Evolutionary conservation across 1,140 invertebrate genomes (phyloP).

Genomic region (Lamellibrachia luymesi): DNA sequence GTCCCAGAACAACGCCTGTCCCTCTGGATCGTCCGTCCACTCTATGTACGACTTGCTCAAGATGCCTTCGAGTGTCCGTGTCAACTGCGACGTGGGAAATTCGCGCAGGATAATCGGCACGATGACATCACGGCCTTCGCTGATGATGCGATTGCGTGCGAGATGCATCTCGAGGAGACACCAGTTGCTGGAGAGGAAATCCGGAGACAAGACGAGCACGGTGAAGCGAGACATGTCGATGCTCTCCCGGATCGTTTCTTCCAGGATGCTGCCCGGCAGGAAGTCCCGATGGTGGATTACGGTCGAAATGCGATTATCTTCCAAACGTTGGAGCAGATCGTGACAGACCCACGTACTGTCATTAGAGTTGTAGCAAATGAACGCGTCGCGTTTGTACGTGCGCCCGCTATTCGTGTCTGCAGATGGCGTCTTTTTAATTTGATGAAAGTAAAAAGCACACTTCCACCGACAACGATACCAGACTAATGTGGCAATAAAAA

Average conservation of each 20-base stretch:
- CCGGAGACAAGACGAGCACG: not conserved
- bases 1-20: not conserved
- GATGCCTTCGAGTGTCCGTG: not conserved
- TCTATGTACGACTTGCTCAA: not conserved
- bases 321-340: conserved; percentile 14
- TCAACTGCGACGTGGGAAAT: not conserved
- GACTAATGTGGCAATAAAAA: not conserved
- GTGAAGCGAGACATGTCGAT: conserved; percentile 28
- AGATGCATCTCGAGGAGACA: conserved; percentile 18
- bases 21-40: not conserved
- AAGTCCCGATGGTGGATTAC: conserved; percentile 17
- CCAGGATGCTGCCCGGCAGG: conserved; percentile 7
- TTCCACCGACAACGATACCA: not conserved
- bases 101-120: not conserved
- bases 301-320: not conserved
- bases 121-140: conserved; percentile 1
- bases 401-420: not conserved
- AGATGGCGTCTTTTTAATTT: not conserved
- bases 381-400: not conserved
- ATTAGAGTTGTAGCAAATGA: conserved; percentile 10
- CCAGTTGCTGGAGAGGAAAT: conserved; percentile 20
- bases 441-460: not conserved
- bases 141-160: not conserved
- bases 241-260: conserved; percentile 12
- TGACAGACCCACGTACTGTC: conserved; percentile 1